A percentile compares a stretch with the other conserved stretches of the same genome.
These are phyloP conservation scores for Metaphire vulgaris DNA, from an alignment of 1,140 invertebrate species.

Conservation along the genomic window DNA sequence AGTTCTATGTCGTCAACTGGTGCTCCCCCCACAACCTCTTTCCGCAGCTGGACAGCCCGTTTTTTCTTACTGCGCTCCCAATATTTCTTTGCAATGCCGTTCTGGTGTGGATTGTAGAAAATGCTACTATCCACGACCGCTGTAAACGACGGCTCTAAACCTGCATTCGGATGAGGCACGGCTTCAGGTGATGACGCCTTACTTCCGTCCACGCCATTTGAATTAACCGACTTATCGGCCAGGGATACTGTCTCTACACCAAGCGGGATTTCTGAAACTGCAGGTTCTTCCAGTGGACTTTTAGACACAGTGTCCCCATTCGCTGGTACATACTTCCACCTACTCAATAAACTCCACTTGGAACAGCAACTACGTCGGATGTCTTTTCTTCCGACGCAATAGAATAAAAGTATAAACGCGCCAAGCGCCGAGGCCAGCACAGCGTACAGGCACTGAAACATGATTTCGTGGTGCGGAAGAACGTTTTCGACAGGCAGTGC, in stretches of 20 bases:
- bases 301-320: neutral
- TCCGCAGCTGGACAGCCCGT: neutral
- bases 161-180: slow-evolving; percentile 19
- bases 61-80: slow-evolving; percentile 65
- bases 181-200: neutral
- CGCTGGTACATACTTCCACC: slow-evolving; percentile 44
- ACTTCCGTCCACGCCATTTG: neutral
- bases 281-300: neutral
- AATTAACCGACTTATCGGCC: neutral
- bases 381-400: slow-evolving; percentile 74
- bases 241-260: neutral
- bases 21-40: neutral
- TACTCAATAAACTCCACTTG: slow-evolving; percentile 59
- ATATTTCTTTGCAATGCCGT: slow-evolving; percentile 81
- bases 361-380: slow-evolving; percentile 67
- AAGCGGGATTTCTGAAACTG: neutral
- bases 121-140: slow-evolving; percentile 50
- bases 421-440: slow-evolving; percentile 65
- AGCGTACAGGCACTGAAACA: slow-evolving; percentile 71
- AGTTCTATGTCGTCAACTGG: neutral
- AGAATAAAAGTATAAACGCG: slow-evolving; percentile 76
- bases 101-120: slow-evolving; percentile 88
- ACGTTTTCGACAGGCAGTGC: slow-evolving; percentile 38
- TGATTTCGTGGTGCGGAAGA: slow-evolving; percentile 64
- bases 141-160: slow-evolving; percentile 11